Conservation (phyloP, 2,113 vertebrate species). For the Microtus montanus region DNA sequence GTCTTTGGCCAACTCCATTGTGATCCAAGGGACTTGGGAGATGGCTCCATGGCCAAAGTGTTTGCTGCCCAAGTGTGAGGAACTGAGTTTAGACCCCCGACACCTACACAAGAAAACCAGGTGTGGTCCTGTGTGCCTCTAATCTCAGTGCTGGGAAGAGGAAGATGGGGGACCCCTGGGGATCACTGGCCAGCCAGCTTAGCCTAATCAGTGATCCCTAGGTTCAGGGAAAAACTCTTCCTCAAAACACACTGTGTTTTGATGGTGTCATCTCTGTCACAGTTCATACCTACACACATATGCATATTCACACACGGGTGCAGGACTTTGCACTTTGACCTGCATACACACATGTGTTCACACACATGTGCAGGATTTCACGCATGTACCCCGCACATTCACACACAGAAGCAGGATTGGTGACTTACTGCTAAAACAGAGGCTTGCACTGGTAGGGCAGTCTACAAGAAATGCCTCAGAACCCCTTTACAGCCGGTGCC, state of each 20-base stretch:
- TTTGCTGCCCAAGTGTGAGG: neutral
- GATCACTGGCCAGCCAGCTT: neutral
- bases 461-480: neutral
- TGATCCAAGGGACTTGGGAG: too few species aligned
- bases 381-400: neutral
- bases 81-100: neutral
- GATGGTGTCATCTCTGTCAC: neutral
- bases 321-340: neutral
- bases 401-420: neutral
- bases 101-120: too few species aligned
- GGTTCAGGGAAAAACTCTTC: neutral
- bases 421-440: neutral
- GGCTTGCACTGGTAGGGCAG: neutral
- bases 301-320: neutral
- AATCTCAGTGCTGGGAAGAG: neutral
- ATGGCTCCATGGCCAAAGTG: neutral
- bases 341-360: neutral
- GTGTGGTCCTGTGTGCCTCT: too few species aligned
- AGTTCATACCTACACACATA: neutral
- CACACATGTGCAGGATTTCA: neutral
- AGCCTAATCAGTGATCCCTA: too few species aligned
- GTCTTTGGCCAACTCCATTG: neutral
- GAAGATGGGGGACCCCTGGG: too few species aligned
- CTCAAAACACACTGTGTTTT: neutral
- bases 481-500: too few species aligned